These are phyloP conservation scores for Smutsia temminckii DNA, from an alignment of 2,797 vertebrate species.

Conservation along the genomic window DNA sequence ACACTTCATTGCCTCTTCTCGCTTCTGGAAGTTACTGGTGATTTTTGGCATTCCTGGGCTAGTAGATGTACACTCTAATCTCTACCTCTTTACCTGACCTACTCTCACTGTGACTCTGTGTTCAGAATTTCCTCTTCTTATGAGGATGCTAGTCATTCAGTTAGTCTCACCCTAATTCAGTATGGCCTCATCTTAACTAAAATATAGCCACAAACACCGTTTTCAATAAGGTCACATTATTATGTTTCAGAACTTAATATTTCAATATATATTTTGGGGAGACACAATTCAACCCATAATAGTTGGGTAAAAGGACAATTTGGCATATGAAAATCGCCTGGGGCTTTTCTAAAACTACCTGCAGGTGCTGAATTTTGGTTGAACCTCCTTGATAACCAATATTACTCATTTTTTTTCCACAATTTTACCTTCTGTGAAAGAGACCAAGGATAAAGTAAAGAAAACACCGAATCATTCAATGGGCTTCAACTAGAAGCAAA, in stretches of 20 bases:
- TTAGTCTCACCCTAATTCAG: background rate
- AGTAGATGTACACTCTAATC: background rate
- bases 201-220: background rate
- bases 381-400: background rate
- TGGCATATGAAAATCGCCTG: background rate
- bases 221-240: background rate
- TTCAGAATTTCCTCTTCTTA: background rate
- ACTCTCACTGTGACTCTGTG: too few species aligned
- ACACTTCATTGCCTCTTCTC: background rate
- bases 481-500: background rate
- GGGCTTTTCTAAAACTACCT: background rate
- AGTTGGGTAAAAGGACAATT: background rate
- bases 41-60: background rate
- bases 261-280: background rate
- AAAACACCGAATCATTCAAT: background rate
- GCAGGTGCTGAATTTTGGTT: background rate
- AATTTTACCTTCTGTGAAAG: background rate
- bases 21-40: background rate
- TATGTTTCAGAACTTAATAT: background rate
- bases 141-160: background rate
- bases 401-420: background rate
- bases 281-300: background rate
- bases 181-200: background rate
- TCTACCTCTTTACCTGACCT: background rate
- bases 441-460: background rate